Evolutionary conservation across 2,113 vertebrate genomes (phyloP).

Genomic region (Pluvianellus socialis): DNA sequence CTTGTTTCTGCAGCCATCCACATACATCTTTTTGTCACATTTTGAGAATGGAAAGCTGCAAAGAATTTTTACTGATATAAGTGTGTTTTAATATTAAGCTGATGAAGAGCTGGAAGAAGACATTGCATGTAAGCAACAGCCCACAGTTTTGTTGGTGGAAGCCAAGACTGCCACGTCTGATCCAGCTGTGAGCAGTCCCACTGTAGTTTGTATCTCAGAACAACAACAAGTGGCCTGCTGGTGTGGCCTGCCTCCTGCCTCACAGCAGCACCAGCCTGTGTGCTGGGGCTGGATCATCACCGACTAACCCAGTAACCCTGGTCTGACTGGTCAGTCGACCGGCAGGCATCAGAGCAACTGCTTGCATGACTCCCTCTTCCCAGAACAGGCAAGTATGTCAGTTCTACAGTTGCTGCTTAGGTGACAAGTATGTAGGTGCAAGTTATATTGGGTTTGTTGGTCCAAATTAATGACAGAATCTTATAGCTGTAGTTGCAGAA

Average conservation of each 20-base stretch:
- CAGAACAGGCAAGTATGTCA: neutral
- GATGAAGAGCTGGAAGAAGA: neutral
- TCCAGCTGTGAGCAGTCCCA: no score
- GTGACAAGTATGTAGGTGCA: neutral
- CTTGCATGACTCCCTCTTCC: neutral
- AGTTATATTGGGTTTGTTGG: neutral
- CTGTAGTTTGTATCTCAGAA: neutral
- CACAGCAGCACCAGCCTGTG: neutral
- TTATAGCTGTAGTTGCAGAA: neutral
- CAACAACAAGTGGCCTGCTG: neutral
- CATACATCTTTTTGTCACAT: neutral
- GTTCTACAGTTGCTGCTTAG: neutral
- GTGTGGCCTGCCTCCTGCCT: no score
- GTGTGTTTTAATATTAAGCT: neutral
- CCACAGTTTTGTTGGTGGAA: neutral
- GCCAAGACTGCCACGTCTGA: neutral
- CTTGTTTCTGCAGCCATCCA: neutral
- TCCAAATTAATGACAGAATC: neutral
- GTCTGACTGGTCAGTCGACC: accelerated
- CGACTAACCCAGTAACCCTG: neutral
- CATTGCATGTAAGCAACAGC: accelerated
- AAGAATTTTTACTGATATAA: neutral
- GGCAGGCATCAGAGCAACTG: neutral
- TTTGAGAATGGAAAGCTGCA: neutral
- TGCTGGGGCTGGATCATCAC: neutral